Percentiles rank a stretch among this genome's conserved stretches.
These are phyloP conservation scores for Tholera decimalis DNA, from an alignment of 2,888 invertebrate species.

Conservation along the genomic window DNA sequence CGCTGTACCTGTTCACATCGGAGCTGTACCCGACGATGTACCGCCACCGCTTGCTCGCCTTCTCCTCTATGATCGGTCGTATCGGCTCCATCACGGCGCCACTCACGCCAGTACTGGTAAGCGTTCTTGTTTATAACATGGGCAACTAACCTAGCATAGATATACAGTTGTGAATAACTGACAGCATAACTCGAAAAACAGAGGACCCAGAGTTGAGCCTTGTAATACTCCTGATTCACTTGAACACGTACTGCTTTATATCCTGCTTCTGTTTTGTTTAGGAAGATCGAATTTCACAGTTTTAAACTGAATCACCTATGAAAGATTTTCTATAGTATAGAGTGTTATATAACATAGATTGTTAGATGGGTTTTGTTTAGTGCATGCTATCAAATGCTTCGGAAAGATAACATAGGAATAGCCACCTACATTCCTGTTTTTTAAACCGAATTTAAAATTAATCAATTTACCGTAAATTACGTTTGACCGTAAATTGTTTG, in stretches of 20 bases:
- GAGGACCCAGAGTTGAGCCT: too few species aligned
- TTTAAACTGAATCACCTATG: too few species aligned
- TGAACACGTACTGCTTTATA: background rate
- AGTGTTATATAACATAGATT: too few species aligned
- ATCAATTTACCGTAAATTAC: too few species aligned
- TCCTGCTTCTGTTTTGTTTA: background rate
- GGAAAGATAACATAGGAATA: background rate
- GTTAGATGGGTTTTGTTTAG: background rate
- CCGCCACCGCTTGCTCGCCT: slow-evolving; percentile 93
- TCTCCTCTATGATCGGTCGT: slow-evolving; percentile 94
- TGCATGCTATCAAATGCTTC: background rate
- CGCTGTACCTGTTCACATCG: slow-evolving; percentile 93
- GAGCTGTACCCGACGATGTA: slow-evolving; percentile 94
- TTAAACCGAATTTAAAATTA: too few species aligned
- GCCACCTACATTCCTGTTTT: too few species aligned
- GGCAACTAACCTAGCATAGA: background rate
- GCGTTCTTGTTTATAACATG: slow-evolving; percentile 40
- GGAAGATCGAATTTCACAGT: background rate
- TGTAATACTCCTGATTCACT: background rate
- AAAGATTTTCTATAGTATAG: background rate
- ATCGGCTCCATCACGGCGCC: slow-evolving; percentile 94
- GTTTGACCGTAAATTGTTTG: too few species aligned
- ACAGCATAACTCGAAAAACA: too few species aligned
- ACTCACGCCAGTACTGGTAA: slow-evolving; percentile 92
- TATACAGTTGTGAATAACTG: too few species aligned